Base-by-base conservation (phyloP, 1,140 invertebrate species). In the Orius insidiosus region DNA sequence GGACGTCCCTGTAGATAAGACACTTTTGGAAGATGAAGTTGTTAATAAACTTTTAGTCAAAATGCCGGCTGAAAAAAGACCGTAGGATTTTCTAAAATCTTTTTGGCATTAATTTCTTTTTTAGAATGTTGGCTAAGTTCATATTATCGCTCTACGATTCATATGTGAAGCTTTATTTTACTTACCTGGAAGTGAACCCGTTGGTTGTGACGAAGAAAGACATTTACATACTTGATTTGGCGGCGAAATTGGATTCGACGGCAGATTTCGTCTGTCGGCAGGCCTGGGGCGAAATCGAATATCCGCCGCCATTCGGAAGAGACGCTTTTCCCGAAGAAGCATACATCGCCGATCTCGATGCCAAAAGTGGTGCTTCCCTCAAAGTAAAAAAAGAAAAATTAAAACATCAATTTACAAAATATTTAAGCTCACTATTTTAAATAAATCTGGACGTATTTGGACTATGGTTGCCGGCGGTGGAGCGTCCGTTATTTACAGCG, bases 381-480 rank as follows among this genome's bases (percentile, higher is more conserved):
- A 99, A 99, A 67, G 69, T 75, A 56, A 44, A 45, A 14, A n/a
- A n/a, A n/a, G n/a, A n/a, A n/a, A n/a, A n/a, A n/a, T n/a, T n/a
- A n/a, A n/a, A n/a, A n/a, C n/a, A n/a, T n/a, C n/a, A n/a, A n/a
- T n/a, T n/a, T n/a, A n/a, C n/a, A n/a, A n/a, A n/a, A n/a, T 24
- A 35, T 59, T 57, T 15, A 63, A 75, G 70, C 59, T 96, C 46
- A 97, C 92, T 0, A 86, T 97, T 53, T 64, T 97, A 7, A 96
- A 96, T 66, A 78, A 85, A 51, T 75, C 74, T 35, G 96, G 96
- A 4, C 75, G 93, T 15, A 94, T 99, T 51, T 99, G 96, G 96
- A 98, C 96, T 0, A 98, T 99, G 95, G 96, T 98, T 36, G 96
- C 96, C 38, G 96, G 96, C 45, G 96, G 96, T 53, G 96, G 95